Evolutionary conservation across 2,113 vertebrate genomes (phyloP).

Genomic region (Zosterops borbonicus): DNA sequence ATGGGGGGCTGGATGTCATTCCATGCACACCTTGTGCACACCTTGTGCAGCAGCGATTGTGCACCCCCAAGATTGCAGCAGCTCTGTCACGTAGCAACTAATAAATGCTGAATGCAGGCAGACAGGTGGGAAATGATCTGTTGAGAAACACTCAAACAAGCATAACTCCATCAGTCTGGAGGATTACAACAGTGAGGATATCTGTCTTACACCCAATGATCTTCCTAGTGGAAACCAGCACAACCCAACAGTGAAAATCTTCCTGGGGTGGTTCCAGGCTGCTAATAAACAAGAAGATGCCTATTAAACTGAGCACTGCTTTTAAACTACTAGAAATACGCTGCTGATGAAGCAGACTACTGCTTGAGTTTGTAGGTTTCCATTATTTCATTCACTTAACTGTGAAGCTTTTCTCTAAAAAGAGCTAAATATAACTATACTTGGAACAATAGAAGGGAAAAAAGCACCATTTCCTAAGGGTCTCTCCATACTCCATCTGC

Average conservation of each 20-base stretch:
- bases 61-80: fast-evolving
- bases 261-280: background rate
- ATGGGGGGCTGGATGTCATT: fast-evolving
- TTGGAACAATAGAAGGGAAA: background rate
- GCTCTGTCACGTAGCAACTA: background rate
- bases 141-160: background rate
- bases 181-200: background rate
- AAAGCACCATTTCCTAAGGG: background rate
- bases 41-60: fast-evolving
- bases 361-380: background rate
- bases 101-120: background rate
- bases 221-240: background rate
- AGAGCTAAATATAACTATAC: background rate
- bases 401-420: background rate
- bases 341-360: background rate
- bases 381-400: background rate
- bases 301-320: background rate
- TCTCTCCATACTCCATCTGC: background rate
- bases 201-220: background rate
- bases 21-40: fast-evolving
- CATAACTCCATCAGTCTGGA: background rate
- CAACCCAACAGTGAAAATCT: background rate
- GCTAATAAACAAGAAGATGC: background rate
- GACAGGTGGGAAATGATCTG: background rate
- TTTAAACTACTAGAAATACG: background rate